Evolutionary conservation across 2,888 invertebrate species (phyloP), one percentile per base, ranked within the genome.

Genomic region (Chymomyza fuscimana): DNA sequence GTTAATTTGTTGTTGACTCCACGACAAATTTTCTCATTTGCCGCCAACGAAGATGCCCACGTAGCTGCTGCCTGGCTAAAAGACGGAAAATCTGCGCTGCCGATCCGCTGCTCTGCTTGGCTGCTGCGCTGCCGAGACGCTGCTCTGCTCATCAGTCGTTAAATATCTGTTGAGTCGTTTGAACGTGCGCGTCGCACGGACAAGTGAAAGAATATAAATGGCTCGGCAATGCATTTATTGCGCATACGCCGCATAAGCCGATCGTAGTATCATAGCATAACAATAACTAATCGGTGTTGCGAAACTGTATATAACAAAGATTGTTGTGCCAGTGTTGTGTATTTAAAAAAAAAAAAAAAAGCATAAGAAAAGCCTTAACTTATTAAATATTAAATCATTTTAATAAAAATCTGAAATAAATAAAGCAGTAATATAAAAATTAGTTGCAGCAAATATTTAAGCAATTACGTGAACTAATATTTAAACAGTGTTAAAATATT

Each of bases 221-320:
- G 32, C 16, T 16, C 54, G 22, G 16, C 16, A 54, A 16, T 54
- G 76, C 77, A 61, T 65, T 70, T 62, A 69, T 80, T 84, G 79
- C 77, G 80, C 77, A 80, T 81, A 79, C 81, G 82, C 72, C 81
- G 68, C 79, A 76, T 83, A 72, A 69, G 81, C 72, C 75, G 62
- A 32, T 46, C 52, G 61, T 58, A 46, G 15, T 9, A 58, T 19
- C 10, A 16, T 32, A 46, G 40, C 40, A 22, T 62, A 40, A 19
- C 70, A 73, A 58, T 63, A 63, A 65, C 56, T 80, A 86, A 81
- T 82, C 82, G 83, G 86, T 79, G 82, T 79, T 54, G 9, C 22
- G 56, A 22, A 65, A 65, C 16, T 52, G 25, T 50, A n/a, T 32
- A 15, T 36, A 32, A 60, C 25, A 36, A 6, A 6, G 51, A 63